Conservation (phyloP, 2,888 invertebrate species). For the Crossocerus cetratus region DNA sequence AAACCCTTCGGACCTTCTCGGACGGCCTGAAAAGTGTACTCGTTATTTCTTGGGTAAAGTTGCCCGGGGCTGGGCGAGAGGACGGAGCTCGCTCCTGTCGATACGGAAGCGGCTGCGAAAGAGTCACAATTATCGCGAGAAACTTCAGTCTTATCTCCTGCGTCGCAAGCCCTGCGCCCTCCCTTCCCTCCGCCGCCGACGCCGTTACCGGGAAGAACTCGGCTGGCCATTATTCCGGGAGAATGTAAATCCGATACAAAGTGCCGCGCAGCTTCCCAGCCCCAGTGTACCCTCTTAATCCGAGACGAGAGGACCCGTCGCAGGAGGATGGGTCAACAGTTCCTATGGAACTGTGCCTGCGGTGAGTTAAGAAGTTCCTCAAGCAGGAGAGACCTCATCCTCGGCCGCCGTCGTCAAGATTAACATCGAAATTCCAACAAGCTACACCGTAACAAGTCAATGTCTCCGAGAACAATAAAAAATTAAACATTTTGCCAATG, state of each 20-base stretch:
- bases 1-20: not conserved
- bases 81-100: conserved; percentile 15
- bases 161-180: conserved; percentile 11
- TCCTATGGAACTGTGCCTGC: conserved; percentile 27
- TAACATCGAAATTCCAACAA: conserved; percentile 27
- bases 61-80: not conserved
- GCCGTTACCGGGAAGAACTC: conserved; percentile 30
- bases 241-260: conserved; percentile 63
- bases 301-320: conserved; percentile 25
- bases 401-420: conserved; percentile 29
- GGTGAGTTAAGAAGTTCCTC: conserved; percentile 42
- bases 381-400: conserved; percentile 30
- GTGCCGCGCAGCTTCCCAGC: conserved; percentile 49
- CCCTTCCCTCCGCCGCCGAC: too few relatives aligned
- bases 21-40: not conserved
- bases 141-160: conserved; percentile 43
- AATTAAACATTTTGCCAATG: not conserved
- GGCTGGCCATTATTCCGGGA: conserved; percentile 49
- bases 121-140: conserved; percentile 47
- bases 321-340: not conserved
- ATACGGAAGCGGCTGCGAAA: conserved; percentile 23
- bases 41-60: conserved; percentile 1
- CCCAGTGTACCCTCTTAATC: conserved; percentile 46
- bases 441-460: too few relatives aligned
- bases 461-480: not conserved